These are phyloP conservation scores for Syngnathus rostellatus DNA, from an alignment of 2,797 vertebrate species.

Conservation along the genomic window DNA sequence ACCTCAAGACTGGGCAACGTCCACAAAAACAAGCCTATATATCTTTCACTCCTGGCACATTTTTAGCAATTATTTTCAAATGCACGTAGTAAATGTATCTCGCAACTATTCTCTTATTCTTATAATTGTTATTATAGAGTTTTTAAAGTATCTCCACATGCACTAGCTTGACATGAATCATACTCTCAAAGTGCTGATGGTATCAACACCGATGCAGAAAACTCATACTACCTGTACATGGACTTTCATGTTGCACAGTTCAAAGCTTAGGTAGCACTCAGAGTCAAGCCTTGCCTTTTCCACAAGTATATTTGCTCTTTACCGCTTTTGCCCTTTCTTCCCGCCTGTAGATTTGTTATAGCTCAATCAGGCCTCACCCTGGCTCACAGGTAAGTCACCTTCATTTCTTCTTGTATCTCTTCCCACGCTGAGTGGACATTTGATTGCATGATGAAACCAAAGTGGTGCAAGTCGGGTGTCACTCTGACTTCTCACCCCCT, in stretches of 20 bases:
- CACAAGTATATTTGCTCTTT: conserved; percentile 19
- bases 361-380: conserved; percentile 42
- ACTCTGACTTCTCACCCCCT: conserved; percentile 25
- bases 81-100: too few species aligned
- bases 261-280: not conserved
- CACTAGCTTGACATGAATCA: too few species aligned
- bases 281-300: conserved; percentile 38
- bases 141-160: too few species aligned
- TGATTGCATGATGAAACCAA: conserved; percentile 32
- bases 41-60: too few species aligned
- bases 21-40: too few species aligned
- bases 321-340: conserved; percentile 16
- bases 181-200: too few species aligned
- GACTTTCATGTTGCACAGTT: conserved; percentile 15
- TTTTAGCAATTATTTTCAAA: too few species aligned
- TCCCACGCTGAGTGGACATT: conserved; percentile 21
- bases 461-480: conserved; percentile 34
- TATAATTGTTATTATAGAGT: too few species aligned
- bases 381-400: conserved; percentile 38
- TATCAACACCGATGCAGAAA: not conserved
- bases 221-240: not conserved
- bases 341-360: conserved; percentile 32
- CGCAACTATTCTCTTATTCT: too few species aligned
- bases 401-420: conserved; percentile 14
- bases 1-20: too few species aligned